phyloP scores from a whole-genome alignment of 1,140 invertebrate genomes.

The Anoplolepis gracilipes region DNA sequence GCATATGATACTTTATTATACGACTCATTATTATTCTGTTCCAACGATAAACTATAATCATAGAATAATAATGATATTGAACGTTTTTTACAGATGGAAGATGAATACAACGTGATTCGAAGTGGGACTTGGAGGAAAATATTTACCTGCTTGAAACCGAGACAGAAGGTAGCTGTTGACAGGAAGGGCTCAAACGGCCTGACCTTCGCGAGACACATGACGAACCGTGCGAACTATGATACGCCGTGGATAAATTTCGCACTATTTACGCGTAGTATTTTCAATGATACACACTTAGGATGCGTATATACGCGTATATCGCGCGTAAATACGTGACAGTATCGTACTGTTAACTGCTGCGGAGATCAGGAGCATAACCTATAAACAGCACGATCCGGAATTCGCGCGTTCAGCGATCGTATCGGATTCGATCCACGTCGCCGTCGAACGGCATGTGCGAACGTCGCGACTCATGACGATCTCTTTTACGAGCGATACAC shows the following conservation, averaged over 20 bases:
- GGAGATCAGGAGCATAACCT: constrained; percentile 59
- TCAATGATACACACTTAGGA: constrained; percentile 20
- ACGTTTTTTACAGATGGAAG: not conserved
- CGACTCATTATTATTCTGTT: not conserved
- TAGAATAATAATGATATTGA: not conserved
- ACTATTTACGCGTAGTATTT: not conserved
- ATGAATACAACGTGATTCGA: not conserved
- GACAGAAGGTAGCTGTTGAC: constrained; percentile 19
- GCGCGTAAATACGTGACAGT: constrained; percentile 37
- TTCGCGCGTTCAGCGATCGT: not conserved
- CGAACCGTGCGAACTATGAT: constrained; percentile 5
- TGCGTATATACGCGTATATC: not conserved
- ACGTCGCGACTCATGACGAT: constrained; percentile 38
- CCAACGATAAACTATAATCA: not conserved
- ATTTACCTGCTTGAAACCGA: constrained; percentile 34
- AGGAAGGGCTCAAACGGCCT: constrained; percentile 33
- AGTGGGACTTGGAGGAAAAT: not conserved
- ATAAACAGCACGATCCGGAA: constrained; percentile 26
- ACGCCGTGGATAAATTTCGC: constrained; percentile 3
- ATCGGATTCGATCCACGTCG: not conserved
- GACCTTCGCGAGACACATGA: constrained; percentile 63
- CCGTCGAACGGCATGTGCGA: not conserved
- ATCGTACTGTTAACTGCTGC: not conserved
- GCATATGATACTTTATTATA: not conserved
- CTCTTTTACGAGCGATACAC: not conserved